Percentiles rank a stretch among this genome's conserved stretches.
These are phyloP conservation scores for Erpornis zantholeuca DNA, from an alignment of 2,113 vertebrate genomes.

Conservation along the genomic window DNA sequence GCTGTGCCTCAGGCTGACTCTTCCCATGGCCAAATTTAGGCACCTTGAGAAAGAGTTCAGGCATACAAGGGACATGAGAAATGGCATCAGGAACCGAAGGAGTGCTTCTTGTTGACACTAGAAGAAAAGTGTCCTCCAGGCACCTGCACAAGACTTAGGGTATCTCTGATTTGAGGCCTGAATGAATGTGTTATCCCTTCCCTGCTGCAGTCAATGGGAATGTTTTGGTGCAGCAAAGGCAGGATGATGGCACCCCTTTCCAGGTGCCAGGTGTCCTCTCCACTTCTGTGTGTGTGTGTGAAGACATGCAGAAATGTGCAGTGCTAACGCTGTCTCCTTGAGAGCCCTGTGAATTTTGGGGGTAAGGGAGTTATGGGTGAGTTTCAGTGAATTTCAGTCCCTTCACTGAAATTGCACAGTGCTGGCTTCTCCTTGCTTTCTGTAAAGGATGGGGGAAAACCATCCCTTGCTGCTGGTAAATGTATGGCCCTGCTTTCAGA, in stretches of 20 bases:
- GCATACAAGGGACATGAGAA: not conserved
- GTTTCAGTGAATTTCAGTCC: no score
- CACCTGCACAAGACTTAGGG: fast-evolving
- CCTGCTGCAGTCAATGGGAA: not conserved
- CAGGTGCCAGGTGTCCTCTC: not conserved
- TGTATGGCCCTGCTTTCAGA: not conserved
- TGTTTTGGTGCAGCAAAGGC: not conserved
- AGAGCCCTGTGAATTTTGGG: not conserved
- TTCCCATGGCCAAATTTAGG: not conserved
- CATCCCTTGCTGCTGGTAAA: not conserved
- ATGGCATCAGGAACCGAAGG: not conserved
- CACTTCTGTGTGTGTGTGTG: fast-evolving
- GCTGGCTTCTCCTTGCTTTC: not conserved
- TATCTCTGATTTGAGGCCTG: fast-evolving
- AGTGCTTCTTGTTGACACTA: fast-evolving
- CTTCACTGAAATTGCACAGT: not conserved
- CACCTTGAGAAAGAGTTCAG: not conserved
- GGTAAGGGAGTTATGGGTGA: not conserved
- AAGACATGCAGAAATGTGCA: not conserved
- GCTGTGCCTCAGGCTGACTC: not conserved
- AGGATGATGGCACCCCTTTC: not conserved
- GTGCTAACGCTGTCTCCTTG: not conserved
- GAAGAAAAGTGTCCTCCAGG: not conserved
- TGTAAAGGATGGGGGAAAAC: not conserved
- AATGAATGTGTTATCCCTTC: not conserved